Conservation (phyloP, 2,888 invertebrate genomes). For the Julus scandinavius region DNA sequence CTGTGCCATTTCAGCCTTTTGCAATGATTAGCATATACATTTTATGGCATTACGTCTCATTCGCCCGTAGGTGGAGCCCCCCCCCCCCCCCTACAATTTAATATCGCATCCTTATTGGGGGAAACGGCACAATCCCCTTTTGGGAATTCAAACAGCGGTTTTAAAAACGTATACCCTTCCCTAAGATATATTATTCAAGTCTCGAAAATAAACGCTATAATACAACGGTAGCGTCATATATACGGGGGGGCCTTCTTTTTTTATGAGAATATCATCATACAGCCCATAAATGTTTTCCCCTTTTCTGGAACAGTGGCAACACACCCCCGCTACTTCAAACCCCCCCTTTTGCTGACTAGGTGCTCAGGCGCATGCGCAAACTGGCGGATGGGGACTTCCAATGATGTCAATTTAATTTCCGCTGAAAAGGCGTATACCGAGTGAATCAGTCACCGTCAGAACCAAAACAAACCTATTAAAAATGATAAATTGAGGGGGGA, state of each 20-base stretch:
- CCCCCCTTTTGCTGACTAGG: not conserved
- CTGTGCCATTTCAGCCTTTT: not conserved
- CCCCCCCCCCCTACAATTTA: conserved; percentile 6
- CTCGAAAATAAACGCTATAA: not conserved
- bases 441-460: not conserved
- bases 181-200: conserved; percentile 9
- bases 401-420: not conserved
- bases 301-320: conserved; percentile 5
- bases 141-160: not conserved
- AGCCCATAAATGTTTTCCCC: not conserved
- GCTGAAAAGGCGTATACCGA: not conserved
- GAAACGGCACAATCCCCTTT: not conserved
- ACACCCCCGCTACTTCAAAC: not conserved
- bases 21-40: conserved; percentile 2
- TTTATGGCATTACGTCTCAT: not conserved
- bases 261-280: conserved; percentile 1
- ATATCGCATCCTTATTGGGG: not conserved
- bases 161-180: not conserved
- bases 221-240: not conserved
- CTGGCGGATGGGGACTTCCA: not conserved
- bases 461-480: not conserved
- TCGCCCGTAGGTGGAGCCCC: conserved; percentile 23
- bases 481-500: too few species aligned
- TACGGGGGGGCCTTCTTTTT: not conserved
- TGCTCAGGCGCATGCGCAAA: not conserved